phyloP scores from a whole-genome alignment of 2,113 vertebrate genomes.

The Tautogolabrus adspersus region DNA sequence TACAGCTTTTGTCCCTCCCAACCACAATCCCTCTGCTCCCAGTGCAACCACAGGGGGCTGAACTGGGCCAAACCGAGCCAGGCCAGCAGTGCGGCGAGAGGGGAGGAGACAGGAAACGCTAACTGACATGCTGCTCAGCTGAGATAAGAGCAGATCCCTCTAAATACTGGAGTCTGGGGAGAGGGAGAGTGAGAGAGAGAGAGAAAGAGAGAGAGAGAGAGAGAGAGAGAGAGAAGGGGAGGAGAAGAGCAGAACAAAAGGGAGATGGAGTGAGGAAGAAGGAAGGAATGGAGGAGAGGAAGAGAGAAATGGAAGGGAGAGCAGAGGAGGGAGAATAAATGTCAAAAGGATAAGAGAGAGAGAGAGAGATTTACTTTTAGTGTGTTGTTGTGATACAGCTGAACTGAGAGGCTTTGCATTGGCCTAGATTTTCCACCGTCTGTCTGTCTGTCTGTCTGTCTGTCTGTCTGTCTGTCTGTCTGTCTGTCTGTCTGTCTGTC shows the following conservation, averaged over 20 bases:
- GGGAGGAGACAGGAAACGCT: slow-evolving; percentile 33
- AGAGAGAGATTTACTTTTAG: slow-evolving; percentile 42
- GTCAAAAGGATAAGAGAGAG: slow-evolving; percentile 4
- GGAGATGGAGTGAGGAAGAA: background rate
- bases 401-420: slow-evolving; percentile 61
- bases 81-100: slow-evolving; percentile 26
- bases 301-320: background rate
- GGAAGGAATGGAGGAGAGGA: background rate
- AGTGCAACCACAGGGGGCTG: slow-evolving; percentile 27
- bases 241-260: no score
- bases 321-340: slow-evolving; percentile 7
- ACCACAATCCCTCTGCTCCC: slow-evolving; percentile 15
- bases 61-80: slow-evolving; percentile 41
- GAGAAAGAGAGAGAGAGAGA: background rate
- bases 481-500: no score
- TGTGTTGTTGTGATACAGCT: slow-evolving; percentile 33
- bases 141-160: slow-evolving; percentile 61
- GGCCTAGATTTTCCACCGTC: slow-evolving; percentile 56
- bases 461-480: background rate
- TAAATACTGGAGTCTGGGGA: slow-evolving; percentile 38
- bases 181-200: background rate
- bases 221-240: background rate
- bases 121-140: slow-evolving; percentile 46
- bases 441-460: background rate
- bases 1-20: slow-evolving; percentile 1